Evolutionary conservation across 2,888 invertebrate species (phyloP), one percentile per base, ranked within the genome.

Genomic region (Rhagonycha fulva): DNA sequence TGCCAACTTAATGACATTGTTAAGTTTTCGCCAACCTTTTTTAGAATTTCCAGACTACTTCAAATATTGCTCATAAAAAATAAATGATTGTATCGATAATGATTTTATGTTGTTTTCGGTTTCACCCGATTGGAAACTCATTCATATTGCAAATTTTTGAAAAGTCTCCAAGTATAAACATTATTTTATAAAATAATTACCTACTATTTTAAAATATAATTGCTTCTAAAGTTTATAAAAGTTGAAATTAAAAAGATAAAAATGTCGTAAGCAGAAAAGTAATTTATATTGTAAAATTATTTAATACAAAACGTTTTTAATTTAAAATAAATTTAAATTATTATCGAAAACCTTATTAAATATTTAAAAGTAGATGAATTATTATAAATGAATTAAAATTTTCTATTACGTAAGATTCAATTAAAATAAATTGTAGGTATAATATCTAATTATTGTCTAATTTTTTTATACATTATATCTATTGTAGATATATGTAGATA

Each of bases 1-100:
- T 84, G 85, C 84, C 83, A 80, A 82, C 84, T 86, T 86, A 86
- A 86, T 85, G 84, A 86, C 84, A 84, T 85, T 85, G 84, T 85
- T 77, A 78, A 78, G 76, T 78, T 78, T 78, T 69, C 70, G 66
- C 61, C 19, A 60, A 69, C 28, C 28, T 68, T 75, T 75, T 77
- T 77, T 77, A 72, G 74, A 74, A 71, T 69, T 77, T 71, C 75
- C 75, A 66, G 23, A 66, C 63, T 66, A 66, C 63, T 66, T 26
- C 63, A 66, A 66, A 66, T 66, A 66, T 26, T 66, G 26, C 26
- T 66, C 63, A 66, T 24, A 66, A 66, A 66, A 66, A 66, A 66
- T 66, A 24, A 66, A 66, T 66, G 63, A 26, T 66, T 26, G 63
- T 66, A 24, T 24, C n/a, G 19, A 24, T 66, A 66, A 66, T 66